Conservation (phyloP, 2,888 invertebrate genomes). For the Dioctria linearis region DNA sequence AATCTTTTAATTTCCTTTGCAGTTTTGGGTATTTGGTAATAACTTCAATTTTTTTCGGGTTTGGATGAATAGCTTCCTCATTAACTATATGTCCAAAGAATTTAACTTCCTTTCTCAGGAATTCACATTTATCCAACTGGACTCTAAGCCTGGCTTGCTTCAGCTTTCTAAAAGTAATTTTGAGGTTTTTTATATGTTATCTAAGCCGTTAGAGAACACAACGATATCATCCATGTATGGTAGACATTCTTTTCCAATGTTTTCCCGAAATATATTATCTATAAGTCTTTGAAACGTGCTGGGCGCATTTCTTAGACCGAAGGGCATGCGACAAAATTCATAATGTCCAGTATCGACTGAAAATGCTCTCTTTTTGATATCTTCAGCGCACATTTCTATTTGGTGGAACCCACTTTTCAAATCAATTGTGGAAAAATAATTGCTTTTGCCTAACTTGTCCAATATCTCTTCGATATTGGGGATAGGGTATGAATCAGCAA, state of each 20-base stretch:
- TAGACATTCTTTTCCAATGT: slow-evolving; percentile 64
- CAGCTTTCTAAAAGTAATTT: slow-evolving; percentile 58
- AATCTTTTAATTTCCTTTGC: too few species aligned
- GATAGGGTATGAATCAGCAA: too few species aligned
- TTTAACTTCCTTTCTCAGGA: slow-evolving; percentile 62
- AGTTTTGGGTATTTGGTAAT: too few species aligned
- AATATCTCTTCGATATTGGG: too few species aligned
- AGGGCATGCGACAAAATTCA: slow-evolving; percentile 60
- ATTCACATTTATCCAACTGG: slow-evolving; percentile 62
- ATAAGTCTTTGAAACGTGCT: slow-evolving; percentile 61
- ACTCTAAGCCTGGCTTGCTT: too few species aligned
- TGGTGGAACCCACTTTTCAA: too few species aligned
- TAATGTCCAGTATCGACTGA: slow-evolving; percentile 59
- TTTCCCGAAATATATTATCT: slow-evolving; percentile 60
- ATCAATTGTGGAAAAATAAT: too few species aligned
- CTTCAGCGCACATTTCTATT: slow-evolving; percentile 55
- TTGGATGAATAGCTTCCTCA: slow-evolving; percentile 57
- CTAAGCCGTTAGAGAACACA: slow-evolving; percentile 49
- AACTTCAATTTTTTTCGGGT: too few species aligned
- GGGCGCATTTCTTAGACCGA: slow-evolving; percentile 49
- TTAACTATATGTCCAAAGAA: slow-evolving; percentile 61
- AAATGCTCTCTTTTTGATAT: slow-evolving; percentile 61
- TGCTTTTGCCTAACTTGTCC: too few species aligned
- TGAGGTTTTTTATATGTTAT: slow-evolving; percentile 61
- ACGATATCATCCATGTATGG: slow-evolving; percentile 64